Conservation (phyloP, 2,888 invertebrate genomes). For the Caenorhabditis wallacei region DNA sequence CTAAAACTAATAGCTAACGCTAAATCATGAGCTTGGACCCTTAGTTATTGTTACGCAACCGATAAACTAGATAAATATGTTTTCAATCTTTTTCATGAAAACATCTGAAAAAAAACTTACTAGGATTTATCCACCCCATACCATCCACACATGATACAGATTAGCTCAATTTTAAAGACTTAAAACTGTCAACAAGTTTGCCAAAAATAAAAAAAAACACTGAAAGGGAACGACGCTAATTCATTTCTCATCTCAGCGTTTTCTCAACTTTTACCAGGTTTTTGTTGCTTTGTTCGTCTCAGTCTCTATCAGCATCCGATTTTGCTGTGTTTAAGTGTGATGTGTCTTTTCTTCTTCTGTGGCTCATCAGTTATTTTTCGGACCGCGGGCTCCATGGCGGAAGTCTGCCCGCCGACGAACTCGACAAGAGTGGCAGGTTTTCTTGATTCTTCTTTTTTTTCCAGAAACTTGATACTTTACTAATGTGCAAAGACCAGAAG, state of each 20-base stretch:
- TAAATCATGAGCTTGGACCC: too few relatives aligned
- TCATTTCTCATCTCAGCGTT: not conserved
- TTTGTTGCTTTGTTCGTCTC: slow-evolving; percentile 28
- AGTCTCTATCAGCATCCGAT: slow-evolving; percentile 4
- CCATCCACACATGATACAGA: too few relatives aligned
- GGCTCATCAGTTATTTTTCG: slow-evolving; percentile 61
- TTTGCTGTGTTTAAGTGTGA: slow-evolving; percentile 30
- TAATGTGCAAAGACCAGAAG: slow-evolving; percentile 56
- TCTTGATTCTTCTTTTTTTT: slow-evolving; percentile 34
- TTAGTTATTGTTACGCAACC: too few relatives aligned
- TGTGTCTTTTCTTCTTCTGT: slow-evolving; percentile 17
- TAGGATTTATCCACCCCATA: too few relatives aligned
- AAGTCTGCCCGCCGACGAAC: slow-evolving; percentile 42
- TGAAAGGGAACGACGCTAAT: slow-evolving; percentile 2
- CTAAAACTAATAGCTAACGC: too few relatives aligned
- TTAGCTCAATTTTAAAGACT: too few relatives aligned
- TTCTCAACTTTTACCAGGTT: slow-evolving; percentile 32
- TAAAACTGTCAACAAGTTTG: too few relatives aligned
- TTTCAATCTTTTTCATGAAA: too few relatives aligned
- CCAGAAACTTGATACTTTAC: slow-evolving; percentile 61
- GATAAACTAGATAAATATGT: too few relatives aligned
- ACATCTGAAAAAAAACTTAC: too few relatives aligned
- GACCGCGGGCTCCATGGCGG: slow-evolving; percentile 26
- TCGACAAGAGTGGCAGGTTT: slow-evolving; percentile 62
- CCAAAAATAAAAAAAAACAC: too few relatives aligned